Percentiles rank a stretch among this genome's conserved stretches.
phyloP scores from a whole-genome alignment of 35 echinoderm and acorn worm species.

The Anneissia japonica region DNA sequence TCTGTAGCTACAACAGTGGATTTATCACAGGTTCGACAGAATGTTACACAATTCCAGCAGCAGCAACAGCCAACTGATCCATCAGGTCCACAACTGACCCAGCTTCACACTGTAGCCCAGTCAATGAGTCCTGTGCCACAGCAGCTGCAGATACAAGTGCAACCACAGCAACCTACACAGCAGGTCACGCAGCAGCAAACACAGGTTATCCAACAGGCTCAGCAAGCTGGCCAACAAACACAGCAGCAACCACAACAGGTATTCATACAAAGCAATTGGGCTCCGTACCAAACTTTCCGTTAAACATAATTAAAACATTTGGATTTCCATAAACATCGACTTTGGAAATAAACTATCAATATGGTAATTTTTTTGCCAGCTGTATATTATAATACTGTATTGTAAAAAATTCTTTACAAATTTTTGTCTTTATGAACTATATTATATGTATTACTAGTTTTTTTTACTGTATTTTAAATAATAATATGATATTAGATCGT shows the following conservation, averaged over 20 bases:
- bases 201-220: background rate
- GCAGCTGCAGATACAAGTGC: conserved; percentile 45
- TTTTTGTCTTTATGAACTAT: too few relatives aligned
- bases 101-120: conserved; percentile 44
- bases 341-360: too few relatives aligned
- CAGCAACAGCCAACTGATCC: conserved; percentile 30
- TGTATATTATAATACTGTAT: too few relatives aligned
- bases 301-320: background rate
- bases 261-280: background rate
- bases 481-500: too few relatives aligned
- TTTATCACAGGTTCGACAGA: conserved; percentile 10
- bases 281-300: background rate
- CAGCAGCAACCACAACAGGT: conserved; percentile 36
- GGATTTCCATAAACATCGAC: too few relatives aligned
- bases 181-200: conserved; percentile 27
- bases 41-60: conserved; percentile 36
- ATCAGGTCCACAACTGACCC: conserved; percentile 59
- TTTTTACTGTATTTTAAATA: too few relatives aligned
- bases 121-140: conserved; percentile 33
- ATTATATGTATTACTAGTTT: too few relatives aligned
- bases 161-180: conserved; percentile 15
- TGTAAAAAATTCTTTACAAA: too few relatives aligned
- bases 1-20: conserved; percentile 9
- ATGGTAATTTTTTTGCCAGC: too few relatives aligned
- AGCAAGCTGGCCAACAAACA: background rate